phyloP scores from a whole-genome alignment of 2,888 invertebrate species.

The Clostera curtula region DNA sequence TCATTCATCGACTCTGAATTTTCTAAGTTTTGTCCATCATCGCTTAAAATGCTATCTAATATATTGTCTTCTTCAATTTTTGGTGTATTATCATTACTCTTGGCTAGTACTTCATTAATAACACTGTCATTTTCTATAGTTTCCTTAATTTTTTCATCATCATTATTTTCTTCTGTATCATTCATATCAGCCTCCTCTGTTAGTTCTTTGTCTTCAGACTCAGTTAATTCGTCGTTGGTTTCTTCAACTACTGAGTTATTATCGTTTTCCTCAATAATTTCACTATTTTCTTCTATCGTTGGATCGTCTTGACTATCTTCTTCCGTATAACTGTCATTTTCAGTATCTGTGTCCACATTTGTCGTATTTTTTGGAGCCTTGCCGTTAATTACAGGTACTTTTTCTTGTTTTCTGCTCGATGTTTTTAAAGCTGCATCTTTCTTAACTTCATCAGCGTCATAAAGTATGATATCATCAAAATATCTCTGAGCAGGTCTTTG shows the following conservation, averaged over 20 bases:
- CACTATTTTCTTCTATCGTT: background rate
- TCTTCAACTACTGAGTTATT: background rate
- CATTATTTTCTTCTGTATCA: conserved; percentile 11
- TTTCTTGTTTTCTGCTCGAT: conserved; percentile 2
- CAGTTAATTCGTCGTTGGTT: background rate
- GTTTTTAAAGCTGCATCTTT: too few species aligned
- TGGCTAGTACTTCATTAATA: conserved; percentile 20
- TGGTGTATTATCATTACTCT: conserved; percentile 16
- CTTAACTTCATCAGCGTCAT: conserved; percentile 5
- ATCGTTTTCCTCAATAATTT: conserved; percentile 2
- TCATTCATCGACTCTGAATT: conserved; percentile 26
- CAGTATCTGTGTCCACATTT: background rate
- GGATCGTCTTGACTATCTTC: background rate
- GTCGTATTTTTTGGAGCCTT: background rate
- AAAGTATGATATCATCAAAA: conserved; percentile 27
- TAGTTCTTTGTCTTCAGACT: background rate
- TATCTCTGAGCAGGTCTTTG: conserved; percentile 26
- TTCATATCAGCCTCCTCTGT: background rate
- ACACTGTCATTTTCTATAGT: conserved; percentile 22
- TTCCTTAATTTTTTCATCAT: conserved; percentile 4
- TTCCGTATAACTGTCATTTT: background rate
- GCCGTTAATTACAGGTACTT: too few species aligned
- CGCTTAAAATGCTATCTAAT: conserved; percentile 34
- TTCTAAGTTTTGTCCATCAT: conserved; percentile 24
- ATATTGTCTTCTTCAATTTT: conserved; percentile 32